phyloP scores from a whole-genome alignment of 64 coral and sea anemone species.

The Trachythela sp. region DNA sequence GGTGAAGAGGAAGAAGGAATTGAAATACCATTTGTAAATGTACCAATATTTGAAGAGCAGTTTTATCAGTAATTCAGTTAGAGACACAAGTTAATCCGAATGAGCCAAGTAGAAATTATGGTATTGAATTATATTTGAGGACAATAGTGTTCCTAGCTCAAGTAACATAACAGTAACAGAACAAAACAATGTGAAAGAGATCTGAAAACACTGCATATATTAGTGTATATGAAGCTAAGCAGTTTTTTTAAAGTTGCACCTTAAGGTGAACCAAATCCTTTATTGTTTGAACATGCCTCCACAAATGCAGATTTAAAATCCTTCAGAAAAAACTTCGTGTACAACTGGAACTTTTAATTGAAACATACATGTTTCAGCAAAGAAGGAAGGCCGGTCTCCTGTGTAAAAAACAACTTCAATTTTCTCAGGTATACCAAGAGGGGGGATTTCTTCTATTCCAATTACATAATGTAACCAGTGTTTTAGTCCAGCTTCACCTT shows the following conservation, averaged over 20 bases:
- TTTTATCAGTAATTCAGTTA: neutral
- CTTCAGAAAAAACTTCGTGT: neutral
- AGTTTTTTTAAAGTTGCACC: neutral
- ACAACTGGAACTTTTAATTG: neutral
- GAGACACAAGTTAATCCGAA: no score
- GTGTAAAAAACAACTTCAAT: no score
- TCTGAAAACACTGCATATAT: neutral
- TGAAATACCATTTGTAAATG: neutral
- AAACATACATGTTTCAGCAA: conserved; percentile 1
- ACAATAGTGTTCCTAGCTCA: neutral
- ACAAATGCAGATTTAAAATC: neutral
- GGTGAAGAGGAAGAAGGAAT: neutral
- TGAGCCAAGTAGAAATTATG: no score
- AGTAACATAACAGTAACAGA: neutral
- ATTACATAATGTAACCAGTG: no score
- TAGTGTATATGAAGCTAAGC: neutral
- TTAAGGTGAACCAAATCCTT: conserved; percentile 9
- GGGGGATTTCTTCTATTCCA: no score
- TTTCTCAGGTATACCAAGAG: no score
- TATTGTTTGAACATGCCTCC: conserved; percentile 1
- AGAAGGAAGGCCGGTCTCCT: neutral
- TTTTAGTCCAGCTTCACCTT: no score
- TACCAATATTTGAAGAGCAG: neutral
- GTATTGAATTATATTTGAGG: neutral
- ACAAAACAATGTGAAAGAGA: neutral